Evolutionary conservation across 2,888 invertebrate genomes (phyloP).

Genomic region (Cosmopolites sordidus): DNA sequence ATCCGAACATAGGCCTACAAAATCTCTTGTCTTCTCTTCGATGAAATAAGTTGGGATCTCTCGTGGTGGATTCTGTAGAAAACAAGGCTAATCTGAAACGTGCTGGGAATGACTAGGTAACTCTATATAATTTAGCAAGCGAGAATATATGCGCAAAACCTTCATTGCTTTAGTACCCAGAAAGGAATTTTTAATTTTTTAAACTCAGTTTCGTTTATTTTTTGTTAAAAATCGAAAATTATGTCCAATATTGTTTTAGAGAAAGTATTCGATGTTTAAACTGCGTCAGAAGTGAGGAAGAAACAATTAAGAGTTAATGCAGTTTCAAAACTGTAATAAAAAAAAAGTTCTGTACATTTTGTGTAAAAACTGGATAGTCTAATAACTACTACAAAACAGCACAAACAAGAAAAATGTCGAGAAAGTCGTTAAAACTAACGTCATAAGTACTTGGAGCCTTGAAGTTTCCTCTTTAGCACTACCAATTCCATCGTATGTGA

Average conservation of each 20-base stretch:
- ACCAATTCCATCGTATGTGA: constrained; percentile 18
- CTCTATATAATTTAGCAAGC: constrained; percentile 44
- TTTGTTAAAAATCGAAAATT: too few species aligned
- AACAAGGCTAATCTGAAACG: constrained; percentile 43
- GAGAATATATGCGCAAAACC: constrained; percentile 23
- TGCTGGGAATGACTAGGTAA: constrained; percentile 40
- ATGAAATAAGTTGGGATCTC: constrained; percentile 6
- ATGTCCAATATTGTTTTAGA: too few species aligned
- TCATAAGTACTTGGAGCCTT: constrained; percentile 4
- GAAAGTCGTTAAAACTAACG: constrained; percentile 7
- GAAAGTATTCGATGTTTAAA: too few species aligned
- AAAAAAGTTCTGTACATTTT: too few species aligned
- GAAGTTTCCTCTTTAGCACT: constrained; percentile 3
- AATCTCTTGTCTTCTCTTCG: constrained; percentile 6
- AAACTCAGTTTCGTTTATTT: too few species aligned
- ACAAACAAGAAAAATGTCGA: constrained; percentile 1
- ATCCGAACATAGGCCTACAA: constrained; percentile 1
- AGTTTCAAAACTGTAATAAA: too few species aligned
- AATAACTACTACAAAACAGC: neutral
- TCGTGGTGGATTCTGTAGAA: constrained; percentile 10
- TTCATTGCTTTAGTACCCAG: constrained; percentile 4
- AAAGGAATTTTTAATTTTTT: too few species aligned
- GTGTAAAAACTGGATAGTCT: neutral
- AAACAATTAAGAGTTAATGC: too few species aligned
- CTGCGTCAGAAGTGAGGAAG: too few species aligned